A percentile compares a stretch with the other conserved stretches of the same genome.
Evolutionary conservation across 2,888 invertebrate genomes (phyloP).

Genomic region (Polyommatus iphigenia): DNA sequence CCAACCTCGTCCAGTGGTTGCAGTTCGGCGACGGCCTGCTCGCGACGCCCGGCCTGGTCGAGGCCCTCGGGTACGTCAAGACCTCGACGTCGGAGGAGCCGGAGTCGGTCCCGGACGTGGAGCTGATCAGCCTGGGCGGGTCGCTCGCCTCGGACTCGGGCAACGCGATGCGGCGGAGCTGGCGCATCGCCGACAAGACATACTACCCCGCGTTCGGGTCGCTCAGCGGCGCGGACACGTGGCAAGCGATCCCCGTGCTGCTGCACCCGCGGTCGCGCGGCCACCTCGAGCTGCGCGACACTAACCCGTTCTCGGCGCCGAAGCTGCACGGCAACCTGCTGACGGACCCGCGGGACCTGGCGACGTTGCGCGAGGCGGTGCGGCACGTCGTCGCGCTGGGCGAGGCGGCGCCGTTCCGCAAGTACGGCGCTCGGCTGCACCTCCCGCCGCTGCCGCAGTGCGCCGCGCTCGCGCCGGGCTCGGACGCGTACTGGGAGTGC

Average conservation of each 20-base stretch:
- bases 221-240: constrained; percentile 79
- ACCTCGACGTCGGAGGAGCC: constrained; percentile 76
- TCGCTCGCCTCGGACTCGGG: constrained; percentile 82
- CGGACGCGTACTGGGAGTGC: constrained; percentile 86
- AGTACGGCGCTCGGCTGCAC: constrained; percentile 75
- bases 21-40: constrained; percentile 78
- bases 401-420: constrained; percentile 80
- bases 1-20: constrained; percentile 68
- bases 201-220: constrained; percentile 79
- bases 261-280: constrained; percentile 88
- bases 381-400: constrained; percentile 81
- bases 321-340: constrained; percentile 90
- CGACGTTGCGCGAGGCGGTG: constrained; percentile 80
- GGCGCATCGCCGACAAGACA: constrained; percentile 79
- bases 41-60: constrained; percentile 83
- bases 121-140: constrained; percentile 82
- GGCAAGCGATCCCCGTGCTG: constrained; percentile 84
- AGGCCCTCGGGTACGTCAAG: constrained; percentile 83
- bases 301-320: constrained; percentile 88
- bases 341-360: constrained; percentile 82
- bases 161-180: constrained; percentile 71
- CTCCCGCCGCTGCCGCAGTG: constrained; percentile 80
- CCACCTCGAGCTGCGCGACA: constrained; percentile 83
- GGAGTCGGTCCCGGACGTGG: constrained; percentile 82
- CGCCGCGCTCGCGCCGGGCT: constrained; percentile 65